A percentile compares a stretch with the other conserved stretches of the same genome.
Conservation (phyloP, 92 coral and sea anemone genomes). For the Parazoanthus darwini region DNA sequence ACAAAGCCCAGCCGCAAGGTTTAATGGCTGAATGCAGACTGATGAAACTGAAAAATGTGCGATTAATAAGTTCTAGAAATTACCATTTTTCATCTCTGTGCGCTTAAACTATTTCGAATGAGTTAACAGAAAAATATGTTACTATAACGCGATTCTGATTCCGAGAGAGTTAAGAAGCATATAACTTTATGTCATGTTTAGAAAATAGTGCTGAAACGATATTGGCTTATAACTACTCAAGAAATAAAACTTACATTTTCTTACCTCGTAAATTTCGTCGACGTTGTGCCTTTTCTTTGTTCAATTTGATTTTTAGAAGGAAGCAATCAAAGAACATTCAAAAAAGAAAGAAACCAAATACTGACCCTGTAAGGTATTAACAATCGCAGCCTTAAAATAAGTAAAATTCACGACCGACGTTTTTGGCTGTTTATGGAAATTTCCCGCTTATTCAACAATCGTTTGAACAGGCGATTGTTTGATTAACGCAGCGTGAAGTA, state of each 20-base stretch:
- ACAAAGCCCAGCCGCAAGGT: background rate
- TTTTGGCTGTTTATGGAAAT: constrained; percentile 43
- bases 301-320: background rate
- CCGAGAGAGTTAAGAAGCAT: background rate
- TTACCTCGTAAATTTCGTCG: constrained; percentile 20
- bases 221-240: background rate
- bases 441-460: constrained; percentile 13
- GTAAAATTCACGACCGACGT: constrained; percentile 16
- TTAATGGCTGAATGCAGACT: background rate
- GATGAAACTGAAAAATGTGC: background rate
- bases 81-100: background rate
- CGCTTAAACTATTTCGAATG: background rate
- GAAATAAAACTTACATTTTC: background rate
- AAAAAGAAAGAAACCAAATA: background rate
- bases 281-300: constrained; percentile 22
- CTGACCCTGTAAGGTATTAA: background rate
- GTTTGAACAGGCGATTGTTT: constrained; percentile 42
- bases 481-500: constrained; percentile 47
- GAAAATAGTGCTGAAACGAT: background rate
- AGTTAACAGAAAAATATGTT: background rate
- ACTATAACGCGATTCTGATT: background rate
- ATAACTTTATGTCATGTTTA: background rate
- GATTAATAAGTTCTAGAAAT: background rate
- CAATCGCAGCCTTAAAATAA: background rate
- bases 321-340: constrained; percentile 1